Evolutionary conservation across 2,888 invertebrate species (phyloP), one percentile per base, ranked within the genome.

Genomic region (Macaria liturata): DNA sequence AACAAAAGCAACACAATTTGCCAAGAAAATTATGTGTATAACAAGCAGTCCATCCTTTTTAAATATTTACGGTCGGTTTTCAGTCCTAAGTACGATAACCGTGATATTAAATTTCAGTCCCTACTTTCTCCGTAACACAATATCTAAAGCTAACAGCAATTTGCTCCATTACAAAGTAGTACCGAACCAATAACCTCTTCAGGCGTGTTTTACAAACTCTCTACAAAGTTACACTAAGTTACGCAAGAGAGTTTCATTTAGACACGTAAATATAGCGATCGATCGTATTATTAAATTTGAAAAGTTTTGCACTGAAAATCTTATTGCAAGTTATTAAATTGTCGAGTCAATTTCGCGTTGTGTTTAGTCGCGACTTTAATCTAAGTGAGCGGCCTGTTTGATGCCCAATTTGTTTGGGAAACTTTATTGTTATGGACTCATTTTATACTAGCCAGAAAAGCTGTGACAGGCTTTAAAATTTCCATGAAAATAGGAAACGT

Each of bases 261-360:
- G 7, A 7, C 3, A 9, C 52, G 37, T 3, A 46, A 52, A 48
- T 60, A 56, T 40, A 44, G 42, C 47, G 9, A 47, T 54, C 55
- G 51, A 55, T 54, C 6, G 56, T 61, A 61, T 57, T 61, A 67
- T 65, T 59, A 49, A 53, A 61, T 57, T 56, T 49, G 47, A 46
- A 46, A 66, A 66, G 56, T 64, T 64, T 49, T 50, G 20, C 51
- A 48, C 37, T 46, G 49, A 51, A 51, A 30, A 54, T 55, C 48
- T 54, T 53, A 48, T 51, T 59, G 48, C 57, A 54, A 61, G 61
- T 61, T 59, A 54, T 62, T 59, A 54, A 56, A 58, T 64, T 55
- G 52, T 46, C 52, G 37, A 59, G 51, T 59, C 52, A 59, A 49
- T 59, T 59, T 49, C 34, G 40, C 34, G 50, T 55, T 52, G 40